Base-by-base conservation (phyloP, 2,888 invertebrate species). In the Parnassius orleans region DNA sequence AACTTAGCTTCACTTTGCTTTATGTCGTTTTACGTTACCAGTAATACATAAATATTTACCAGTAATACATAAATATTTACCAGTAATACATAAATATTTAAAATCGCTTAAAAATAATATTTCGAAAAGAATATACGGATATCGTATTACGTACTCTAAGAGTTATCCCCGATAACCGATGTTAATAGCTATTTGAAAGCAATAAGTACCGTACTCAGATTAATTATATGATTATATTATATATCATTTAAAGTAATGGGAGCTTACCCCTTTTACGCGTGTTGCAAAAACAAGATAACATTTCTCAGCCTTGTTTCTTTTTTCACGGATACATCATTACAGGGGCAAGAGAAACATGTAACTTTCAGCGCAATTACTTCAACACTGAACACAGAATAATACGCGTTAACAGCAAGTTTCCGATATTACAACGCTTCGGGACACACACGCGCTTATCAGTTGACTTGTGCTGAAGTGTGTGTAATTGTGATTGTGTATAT, bases 321-420 rank as follows among this genome's bases (percentile, higher is more conserved):
- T 66, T 58, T 64, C 60, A 64, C 60, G 65, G 47, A 53, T 53
- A 51, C 19, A 52, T 12, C 72, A 73, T 74, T 71, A 75, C 66
- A 69, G 75, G n/a, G 10, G 57, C 74, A 72, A 75, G 75, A 69
- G 72, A 74, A 77, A 84, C 85, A 80, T 78, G 85, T 81, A 77
- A 76, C 84, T 74, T 76, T 75, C 72, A 72, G 77, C 79, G 77
- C 85, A 81, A 76, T 84, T 80, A 83, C 81, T 81, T 78, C 73
- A 76, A 79, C 73, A 87, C 89, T 87, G 88, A 86, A 85, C 78
- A 81, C 72, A 78, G 81, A 83, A 85, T 79, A 81, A 80, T 76
- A 74, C 76, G 74, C 69, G 73, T 76, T 76, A 80, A 80, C 74
- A 76, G 72, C 76, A 73, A 64, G 68, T 72, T 79, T 78, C 73